These are phyloP conservation scores for Rhodophaea formosa DNA, from an alignment of 2,888 invertebrate species.

Conservation along the genomic window DNA sequence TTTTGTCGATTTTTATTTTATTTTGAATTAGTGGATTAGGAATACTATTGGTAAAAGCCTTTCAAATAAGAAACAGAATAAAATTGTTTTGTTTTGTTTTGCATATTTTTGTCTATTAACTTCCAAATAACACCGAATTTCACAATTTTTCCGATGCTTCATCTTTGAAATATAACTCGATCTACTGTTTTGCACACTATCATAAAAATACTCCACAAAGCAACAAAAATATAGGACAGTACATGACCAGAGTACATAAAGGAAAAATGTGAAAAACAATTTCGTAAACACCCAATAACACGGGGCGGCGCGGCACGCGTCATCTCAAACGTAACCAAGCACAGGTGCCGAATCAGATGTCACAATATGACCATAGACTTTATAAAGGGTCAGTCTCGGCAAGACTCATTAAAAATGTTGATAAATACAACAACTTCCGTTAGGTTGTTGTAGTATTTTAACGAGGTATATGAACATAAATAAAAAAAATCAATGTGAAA, in stretches of 20 bases:
- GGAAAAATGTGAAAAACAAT: not conserved
- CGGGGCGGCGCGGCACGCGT: constrained; percentile 50
- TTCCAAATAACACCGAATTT: too few relatives aligned
- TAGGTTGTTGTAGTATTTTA: too few relatives aligned
- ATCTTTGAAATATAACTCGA: not conserved
- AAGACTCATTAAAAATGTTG: constrained; percentile 14
- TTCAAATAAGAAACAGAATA: too few relatives aligned
- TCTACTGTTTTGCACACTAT: not conserved
- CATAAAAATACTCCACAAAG: constrained; percentile 21
- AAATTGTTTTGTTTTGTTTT: too few relatives aligned
- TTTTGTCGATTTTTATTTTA: too few relatives aligned
- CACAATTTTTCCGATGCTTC: too few relatives aligned
- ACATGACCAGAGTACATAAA: constrained; percentile 29
- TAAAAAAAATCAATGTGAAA: too few relatives aligned
- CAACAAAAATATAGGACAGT: constrained; percentile 14
- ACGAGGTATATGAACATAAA: too few relatives aligned
- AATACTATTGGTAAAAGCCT: too few relatives aligned
- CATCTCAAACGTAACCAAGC: constrained; percentile 66
- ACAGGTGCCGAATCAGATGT: constrained; percentile 49
- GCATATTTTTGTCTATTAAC: too few relatives aligned
- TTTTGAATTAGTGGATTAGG: too few relatives aligned
- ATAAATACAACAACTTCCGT: too few relatives aligned
- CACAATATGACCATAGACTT: constrained; percentile 32
- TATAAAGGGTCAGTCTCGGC: constrained; percentile 33
- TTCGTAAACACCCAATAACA: constrained; percentile 31